Conservation (phyloP, 2,797 vertebrate genomes). For the Ispidina lecontei region DNA sequence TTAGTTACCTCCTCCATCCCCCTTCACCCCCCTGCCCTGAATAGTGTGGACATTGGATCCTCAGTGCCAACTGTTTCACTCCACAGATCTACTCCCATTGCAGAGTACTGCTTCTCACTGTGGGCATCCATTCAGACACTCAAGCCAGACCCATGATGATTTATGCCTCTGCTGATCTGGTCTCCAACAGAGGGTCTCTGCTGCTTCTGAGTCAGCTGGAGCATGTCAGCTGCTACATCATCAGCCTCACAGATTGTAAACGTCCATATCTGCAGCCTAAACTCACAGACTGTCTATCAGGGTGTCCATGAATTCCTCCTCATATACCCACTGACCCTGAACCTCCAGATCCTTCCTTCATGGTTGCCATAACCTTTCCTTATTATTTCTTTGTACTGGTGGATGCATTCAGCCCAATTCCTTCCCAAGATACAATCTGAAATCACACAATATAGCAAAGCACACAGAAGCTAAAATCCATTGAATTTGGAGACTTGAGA, state of each 20-base stretch:
- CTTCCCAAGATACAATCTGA: not conserved
- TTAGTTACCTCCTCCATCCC: not conserved
- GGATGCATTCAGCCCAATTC: not conserved
- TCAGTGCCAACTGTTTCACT: not conserved
- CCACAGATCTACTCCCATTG: not conserved
- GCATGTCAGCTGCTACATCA: not conserved
- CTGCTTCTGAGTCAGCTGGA: not conserved
- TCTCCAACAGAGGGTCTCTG: not conserved
- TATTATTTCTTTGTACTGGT: not conserved
- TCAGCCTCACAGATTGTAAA: not conserved
- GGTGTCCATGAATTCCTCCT: not conserved
- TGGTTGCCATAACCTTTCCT: not conserved
- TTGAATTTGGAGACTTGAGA: not conserved
- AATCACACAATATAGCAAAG: not conserved
- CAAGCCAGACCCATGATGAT: not conserved
- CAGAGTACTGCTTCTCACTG: not conserved
- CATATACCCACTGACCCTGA: no score
- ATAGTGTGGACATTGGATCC: not conserved
- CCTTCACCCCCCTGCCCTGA: rapidly evolving
- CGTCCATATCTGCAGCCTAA: not conserved
- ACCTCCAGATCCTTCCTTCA: not conserved
- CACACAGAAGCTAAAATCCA: not conserved
- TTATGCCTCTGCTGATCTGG: not conserved
- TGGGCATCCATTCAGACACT: constrained; percentile 1
- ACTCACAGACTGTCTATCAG: not conserved